Evolutionary conservation across 2,113 vertebrate genomes (phyloP).

Genomic region (Chamaea fasciata): DNA sequence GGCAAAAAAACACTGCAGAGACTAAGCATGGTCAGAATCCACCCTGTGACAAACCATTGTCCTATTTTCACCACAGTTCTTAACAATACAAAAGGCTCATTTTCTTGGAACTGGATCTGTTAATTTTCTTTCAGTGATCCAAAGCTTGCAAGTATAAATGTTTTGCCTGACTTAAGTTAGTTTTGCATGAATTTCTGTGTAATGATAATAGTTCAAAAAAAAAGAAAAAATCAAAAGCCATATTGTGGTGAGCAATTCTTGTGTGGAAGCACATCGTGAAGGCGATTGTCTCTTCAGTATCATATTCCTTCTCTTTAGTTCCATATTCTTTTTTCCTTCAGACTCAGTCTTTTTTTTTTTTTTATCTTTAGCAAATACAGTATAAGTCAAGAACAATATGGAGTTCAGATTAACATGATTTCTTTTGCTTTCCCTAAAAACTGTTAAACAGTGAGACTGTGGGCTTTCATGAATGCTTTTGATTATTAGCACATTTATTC

Average conservation of each 20-base stretch:
- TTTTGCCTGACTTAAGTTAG: not conserved
- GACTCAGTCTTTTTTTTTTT: not conserved
- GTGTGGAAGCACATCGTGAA: not conserved
- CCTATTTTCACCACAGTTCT: not conserved
- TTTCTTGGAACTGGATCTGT: not conserved
- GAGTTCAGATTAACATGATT: constrained; percentile 35
- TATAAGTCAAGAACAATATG: not conserved
- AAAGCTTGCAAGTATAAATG: not conserved
- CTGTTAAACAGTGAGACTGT: not conserved
- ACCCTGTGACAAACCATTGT: not conserved
- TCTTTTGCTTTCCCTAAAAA: constrained; percentile 10
- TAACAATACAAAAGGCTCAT: not conserved
- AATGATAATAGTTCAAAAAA: not conserved
- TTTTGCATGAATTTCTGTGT: not conserved
- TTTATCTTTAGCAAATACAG: not conserved
- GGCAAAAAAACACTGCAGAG: not conserved
- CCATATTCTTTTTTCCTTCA: not conserved
- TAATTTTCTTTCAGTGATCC: not conserved
- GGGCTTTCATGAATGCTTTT: not conserved
- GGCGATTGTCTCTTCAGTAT: not conserved
- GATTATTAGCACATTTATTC: not conserved
- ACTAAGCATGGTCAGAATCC: not conserved
- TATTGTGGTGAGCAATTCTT: not conserved
- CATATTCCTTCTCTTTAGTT: not conserved
- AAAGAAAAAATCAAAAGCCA: not conserved